These are phyloP conservation scores for Gyps fulvus DNA, from an alignment of 2,113 vertebrate genomes.

Conservation along the genomic window DNA sequence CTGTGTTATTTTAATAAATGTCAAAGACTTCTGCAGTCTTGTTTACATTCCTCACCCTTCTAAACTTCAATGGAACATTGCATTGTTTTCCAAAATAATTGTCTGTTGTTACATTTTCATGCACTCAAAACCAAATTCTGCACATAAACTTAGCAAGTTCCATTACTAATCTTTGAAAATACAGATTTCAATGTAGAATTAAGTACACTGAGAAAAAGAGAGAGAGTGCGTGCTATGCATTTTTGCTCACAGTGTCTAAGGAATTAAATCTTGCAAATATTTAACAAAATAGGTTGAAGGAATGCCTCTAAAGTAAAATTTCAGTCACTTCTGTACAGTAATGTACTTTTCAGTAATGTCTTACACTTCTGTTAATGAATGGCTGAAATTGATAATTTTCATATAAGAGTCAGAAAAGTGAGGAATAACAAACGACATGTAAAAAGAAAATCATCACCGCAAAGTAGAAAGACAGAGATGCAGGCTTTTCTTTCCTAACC, in stretches of 20 bases:
- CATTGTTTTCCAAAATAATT: neutral
- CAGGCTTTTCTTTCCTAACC: conserved; percentile 81
- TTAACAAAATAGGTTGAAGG: neutral
- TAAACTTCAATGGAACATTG: neutral
- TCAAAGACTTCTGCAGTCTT: conserved; percentile 17
- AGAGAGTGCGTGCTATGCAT: neutral
- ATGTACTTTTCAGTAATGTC: neutral
- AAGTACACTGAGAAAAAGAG: neutral
- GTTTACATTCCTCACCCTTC: conserved; percentile 44
- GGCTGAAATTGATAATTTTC: neutral
- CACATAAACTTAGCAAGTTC: neutral
- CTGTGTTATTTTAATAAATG: conserved; percentile 27
- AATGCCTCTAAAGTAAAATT: neutral
- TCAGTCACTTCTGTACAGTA: neutral
- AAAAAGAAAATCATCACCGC: neutral
- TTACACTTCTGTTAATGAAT: neutral
- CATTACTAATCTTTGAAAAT: neutral
- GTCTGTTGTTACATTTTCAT: neutral
- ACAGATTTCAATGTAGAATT: neutral
- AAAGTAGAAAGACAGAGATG: conserved; percentile 17
- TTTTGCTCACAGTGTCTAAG: neutral
- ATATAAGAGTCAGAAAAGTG: conserved; percentile 30
- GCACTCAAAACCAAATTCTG: neutral
- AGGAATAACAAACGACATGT: conserved; percentile 22
- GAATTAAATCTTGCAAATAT: neutral